Evolutionary conservation across 2,113 vertebrate genomes (phyloP).

Genomic region (Microtus ochrogaster): DNA sequence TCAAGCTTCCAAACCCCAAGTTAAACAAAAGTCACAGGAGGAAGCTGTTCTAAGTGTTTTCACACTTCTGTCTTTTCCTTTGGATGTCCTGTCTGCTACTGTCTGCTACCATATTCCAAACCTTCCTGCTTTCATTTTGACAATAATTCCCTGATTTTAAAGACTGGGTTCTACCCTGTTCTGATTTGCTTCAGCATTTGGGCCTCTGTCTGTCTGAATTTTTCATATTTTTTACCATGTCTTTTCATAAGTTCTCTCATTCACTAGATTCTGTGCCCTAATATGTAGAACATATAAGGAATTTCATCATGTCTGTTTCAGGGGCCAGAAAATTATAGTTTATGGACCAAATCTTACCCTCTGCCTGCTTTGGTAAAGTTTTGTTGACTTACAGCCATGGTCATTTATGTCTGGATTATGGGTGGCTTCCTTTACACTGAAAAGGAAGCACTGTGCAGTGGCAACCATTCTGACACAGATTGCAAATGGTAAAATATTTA

Average conservation of each 20-base stretch:
- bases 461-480: not conserved
- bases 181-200: not conserved
- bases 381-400: not conserved
- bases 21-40: not conserved
- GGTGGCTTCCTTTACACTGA: not conserved
- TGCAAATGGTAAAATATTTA: constrained; percentile 11
- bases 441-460: not conserved
- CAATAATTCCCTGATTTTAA: not conserved
- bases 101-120: not conserved
- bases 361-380: constrained; percentile 24
- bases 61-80: constrained; percentile 6
- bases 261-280: not conserved
- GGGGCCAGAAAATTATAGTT: not conserved
- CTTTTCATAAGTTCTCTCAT: not conserved
- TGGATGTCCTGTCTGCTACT: not conserved
- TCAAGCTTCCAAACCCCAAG: not conserved
- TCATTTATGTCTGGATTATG: constrained; percentile 17
- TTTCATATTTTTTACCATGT: not conserved
- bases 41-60: not conserved
- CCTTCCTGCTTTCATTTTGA: not conserved
- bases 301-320: constrained; percentile 21
- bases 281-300: not conserved
- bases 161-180: not conserved
- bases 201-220: not conserved
- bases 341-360: not conserved